Conservation (phyloP, 1,140 invertebrate species). For the Zaprionus ghesquierei region DNA sequence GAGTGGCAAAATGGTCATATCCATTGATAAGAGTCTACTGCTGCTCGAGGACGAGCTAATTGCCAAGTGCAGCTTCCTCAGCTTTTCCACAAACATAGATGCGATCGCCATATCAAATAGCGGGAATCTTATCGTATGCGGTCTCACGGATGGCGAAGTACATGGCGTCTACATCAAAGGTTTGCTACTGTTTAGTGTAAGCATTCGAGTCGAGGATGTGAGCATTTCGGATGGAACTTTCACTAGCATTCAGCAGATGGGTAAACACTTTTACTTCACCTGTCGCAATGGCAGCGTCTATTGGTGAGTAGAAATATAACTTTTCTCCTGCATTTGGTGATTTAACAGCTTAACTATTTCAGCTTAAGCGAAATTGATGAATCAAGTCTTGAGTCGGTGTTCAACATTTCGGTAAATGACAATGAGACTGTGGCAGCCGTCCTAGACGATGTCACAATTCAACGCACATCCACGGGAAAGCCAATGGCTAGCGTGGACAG, state of each 20-base stretch:
- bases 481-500: conserved; percentile 42
- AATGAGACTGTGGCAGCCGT: conserved; percentile 57
- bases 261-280: conserved; percentile 56
- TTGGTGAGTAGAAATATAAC: conserved; percentile 29
- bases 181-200: conserved; percentile 63
- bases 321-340: neutral
- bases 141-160: conserved; percentile 71
- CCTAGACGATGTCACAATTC: conserved; percentile 58
- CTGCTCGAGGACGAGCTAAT: conserved; percentile 74
- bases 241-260: conserved; percentile 59
- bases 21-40: conserved; percentile 73
- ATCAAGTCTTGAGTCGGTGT: conserved; percentile 38
- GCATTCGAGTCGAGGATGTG: conserved; percentile 65
- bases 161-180: conserved; percentile 78
- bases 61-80: conserved; percentile 68
- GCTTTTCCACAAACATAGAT: conserved; percentile 69
- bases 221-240: conserved; percentile 52
- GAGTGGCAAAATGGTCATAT: conserved; percentile 71
- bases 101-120: conserved; percentile 61
- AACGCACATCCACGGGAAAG: conserved; percentile 39
- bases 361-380: conserved; percentile 75
- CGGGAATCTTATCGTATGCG: conserved; percentile 76
- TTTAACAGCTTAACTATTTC: neutral
- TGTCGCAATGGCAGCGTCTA: conserved; percentile 77
- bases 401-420: conserved; percentile 46